Evolutionary conservation across 2,113 vertebrate species (phyloP).

Genomic region (Ginglymostoma cirratum): DNA sequence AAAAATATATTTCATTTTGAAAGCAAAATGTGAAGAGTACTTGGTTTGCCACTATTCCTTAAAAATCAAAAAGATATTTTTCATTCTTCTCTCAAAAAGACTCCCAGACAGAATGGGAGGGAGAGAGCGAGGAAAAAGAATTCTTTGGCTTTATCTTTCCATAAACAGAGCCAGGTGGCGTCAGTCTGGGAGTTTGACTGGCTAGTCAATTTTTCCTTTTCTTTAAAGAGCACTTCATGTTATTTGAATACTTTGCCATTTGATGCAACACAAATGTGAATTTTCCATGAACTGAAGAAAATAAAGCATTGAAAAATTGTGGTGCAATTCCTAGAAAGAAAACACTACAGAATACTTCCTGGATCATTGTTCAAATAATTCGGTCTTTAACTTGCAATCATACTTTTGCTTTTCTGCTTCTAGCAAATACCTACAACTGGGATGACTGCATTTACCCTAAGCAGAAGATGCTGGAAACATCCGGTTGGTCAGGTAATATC

Average conservation of each 20-base stretch:
- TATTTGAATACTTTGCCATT: not conserved
- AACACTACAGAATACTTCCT: not conserved
- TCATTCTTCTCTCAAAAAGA: not conserved
- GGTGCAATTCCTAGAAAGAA: not conserved
- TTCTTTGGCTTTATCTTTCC: slow-evolving; percentile 1
- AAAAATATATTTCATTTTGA: not conserved
- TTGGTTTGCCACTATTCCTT: not conserved
- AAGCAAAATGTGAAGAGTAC: not conserved
- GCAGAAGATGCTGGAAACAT: not conserved
- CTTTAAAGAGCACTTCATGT: not conserved
- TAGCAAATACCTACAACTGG: not conserved
- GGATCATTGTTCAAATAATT: not conserved
- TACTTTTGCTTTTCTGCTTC: not conserved
- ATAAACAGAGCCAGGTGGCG: slow-evolving; percentile 4
- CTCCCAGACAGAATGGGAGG: not conserved
- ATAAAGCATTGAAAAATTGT: not conserved
- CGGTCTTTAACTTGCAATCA: not conserved
- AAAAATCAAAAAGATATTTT: not conserved
- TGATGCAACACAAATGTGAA: not conserved
- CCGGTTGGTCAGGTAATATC: not conserved
- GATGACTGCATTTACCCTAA: not conserved
- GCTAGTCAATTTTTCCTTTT: not conserved
- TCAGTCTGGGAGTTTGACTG: not conserved
- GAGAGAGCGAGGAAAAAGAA: not conserved
- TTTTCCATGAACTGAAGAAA: not conserved